Evolutionary conservation across 2,113 vertebrate genomes (phyloP), one percentile per base, ranked within the genome.

Genomic region (Potamarius usumacintae): DNA sequence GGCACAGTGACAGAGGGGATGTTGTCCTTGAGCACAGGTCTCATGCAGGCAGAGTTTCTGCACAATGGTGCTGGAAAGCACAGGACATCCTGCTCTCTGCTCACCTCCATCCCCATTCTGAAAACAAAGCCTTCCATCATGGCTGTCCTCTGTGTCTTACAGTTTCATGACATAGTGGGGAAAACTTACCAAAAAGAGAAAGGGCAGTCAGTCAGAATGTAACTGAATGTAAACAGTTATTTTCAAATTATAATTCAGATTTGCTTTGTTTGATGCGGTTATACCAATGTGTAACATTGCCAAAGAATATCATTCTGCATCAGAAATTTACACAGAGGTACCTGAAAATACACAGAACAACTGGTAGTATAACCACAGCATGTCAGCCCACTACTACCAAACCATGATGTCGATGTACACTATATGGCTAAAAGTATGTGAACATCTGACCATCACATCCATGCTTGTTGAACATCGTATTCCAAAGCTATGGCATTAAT

Each of bases 41-140:
- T 74, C 53, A 71, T 53, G 63, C 34, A 79, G 60, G 30, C 77
- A 34, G 5, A 57, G 22, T 62, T 30, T 63, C 74, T 53, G 6
- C 17, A 62, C 67, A 74, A 85, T 85, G 53, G 83, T 85, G 7
- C 30, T 72, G 52, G 27, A 48, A 69, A 58, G 18, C 67, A 84
- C 83, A 85, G 83, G 83, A 85, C 69, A 85, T 85, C 83, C 67
- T 85, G 83, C 69, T 74, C 53, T 58, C 27, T 25, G n/a, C 83
- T 85, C 69, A 57, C 27, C 53, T 85, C 20, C 53, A 74, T 74
- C 83, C 67, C 69, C 67, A 30, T n/a, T 72, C 53, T 84, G 52
- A 42, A 72, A 63, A 52, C 62, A 71, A n/a, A 84, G 5, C 34
- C 55, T 60, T 48, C 60, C 22, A 48, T 83, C 62, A 65, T 65